These are phyloP conservation scores for Adineta ricciae DNA, from an alignment of 2,888 invertebrate genomes.

Conservation along the genomic window DNA sequence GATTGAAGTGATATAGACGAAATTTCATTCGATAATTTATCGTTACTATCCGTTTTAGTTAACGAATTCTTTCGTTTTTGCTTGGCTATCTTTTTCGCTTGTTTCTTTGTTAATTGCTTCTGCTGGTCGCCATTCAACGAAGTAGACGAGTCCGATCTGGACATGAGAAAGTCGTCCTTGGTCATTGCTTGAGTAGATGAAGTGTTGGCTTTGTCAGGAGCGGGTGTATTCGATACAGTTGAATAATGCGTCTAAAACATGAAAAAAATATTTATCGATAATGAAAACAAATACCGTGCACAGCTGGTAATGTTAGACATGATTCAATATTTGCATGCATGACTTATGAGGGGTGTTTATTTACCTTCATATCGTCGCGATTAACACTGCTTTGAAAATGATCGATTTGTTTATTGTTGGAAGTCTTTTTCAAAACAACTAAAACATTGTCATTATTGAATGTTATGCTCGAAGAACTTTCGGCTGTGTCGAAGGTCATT, in stretches of 20 bases:
- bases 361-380: neutral
- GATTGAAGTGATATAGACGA: neutral
- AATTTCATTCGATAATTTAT: neutral
- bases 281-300: neutral
- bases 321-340: no score
- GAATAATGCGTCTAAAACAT: neutral
- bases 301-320: no score
- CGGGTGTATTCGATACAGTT: neutral
- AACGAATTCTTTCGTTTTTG: neutral
- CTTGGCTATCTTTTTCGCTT: neutral
- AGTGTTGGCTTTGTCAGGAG: neutral
- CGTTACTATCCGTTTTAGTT: neutral
- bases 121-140: neutral
- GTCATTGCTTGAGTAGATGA: neutral
- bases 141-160: neutral
- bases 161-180: neutral
- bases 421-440: neutral
- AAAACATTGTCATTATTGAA: constrained; percentile 2
- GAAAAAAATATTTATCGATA: neutral
- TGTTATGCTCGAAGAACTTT: neutral
- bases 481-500: neutral
- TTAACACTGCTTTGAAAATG: neutral
- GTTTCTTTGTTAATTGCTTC: neutral
- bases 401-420: neutral
- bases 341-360: neutral